Evolutionary conservation across 1,140 invertebrate species (phyloP).

Genomic region (Coenobita brevimanus): DNA sequence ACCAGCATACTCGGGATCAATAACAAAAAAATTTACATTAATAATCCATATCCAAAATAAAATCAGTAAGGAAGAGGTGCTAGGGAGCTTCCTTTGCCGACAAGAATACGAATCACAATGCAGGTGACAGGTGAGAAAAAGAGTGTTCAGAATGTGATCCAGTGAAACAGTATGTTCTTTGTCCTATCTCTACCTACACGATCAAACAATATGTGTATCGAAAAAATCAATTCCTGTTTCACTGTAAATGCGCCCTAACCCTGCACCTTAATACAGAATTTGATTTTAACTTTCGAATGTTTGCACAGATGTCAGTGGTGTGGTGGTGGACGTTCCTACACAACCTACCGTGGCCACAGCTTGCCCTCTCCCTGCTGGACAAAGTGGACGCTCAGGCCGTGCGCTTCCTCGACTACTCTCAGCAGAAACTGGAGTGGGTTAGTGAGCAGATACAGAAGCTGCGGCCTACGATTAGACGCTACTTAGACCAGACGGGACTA

Average conservation of each 20-base stretch:
- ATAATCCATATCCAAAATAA: not conserved
- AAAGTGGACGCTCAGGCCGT: not conserved
- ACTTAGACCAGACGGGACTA: too few relatives aligned
- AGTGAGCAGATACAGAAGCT: not conserved
- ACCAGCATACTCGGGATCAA: too few relatives aligned
- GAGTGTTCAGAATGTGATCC: not conserved
- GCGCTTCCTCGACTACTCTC: conserved; percentile 16
- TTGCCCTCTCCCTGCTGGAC: not conserved
- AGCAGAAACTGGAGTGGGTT: conserved; percentile 58
- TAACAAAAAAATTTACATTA: too few relatives aligned
- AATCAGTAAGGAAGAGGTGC: too few relatives aligned
- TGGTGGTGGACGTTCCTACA: conserved; percentile 48
- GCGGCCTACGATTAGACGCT: too few relatives aligned
- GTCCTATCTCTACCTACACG: not conserved
- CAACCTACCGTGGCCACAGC: conserved; percentile 42
- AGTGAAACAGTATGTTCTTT: too few relatives aligned
- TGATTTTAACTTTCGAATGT: too few relatives aligned
- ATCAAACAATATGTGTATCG: not conserved
- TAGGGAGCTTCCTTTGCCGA: too few relatives aligned
- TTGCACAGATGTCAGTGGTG: conserved; percentile 9
- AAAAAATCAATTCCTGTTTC: not conserved
- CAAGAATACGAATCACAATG: not conserved
- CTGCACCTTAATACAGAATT: too few relatives aligned
- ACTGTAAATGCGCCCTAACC: not conserved
- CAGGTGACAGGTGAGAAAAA: not conserved